Conservation (phyloP, 2,797 vertebrate species). For the Falco cherrug region DNA sequence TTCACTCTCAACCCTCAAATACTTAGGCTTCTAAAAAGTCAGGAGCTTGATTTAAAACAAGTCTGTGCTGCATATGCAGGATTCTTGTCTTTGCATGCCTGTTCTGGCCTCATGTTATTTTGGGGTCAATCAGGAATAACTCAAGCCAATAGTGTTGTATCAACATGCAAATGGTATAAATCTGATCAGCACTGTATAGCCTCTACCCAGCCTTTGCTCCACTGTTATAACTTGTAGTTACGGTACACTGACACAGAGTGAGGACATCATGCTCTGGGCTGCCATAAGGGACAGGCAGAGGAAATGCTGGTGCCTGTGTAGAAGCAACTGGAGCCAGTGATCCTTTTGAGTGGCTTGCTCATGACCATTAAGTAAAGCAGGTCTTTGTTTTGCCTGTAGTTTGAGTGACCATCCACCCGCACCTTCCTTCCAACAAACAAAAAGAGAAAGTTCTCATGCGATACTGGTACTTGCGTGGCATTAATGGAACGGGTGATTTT, state of each 20-base stretch:
- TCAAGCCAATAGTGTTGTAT: not conserved
- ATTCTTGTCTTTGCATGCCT: not conserved
- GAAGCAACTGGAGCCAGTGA: not conserved
- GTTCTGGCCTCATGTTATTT: not conserved
- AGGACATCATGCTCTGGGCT: not conserved
- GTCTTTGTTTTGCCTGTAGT: not conserved
- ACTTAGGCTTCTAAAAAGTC: not conserved
- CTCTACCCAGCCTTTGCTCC: not conserved
- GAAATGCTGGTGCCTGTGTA: not conserved
- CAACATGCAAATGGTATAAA: not conserved
- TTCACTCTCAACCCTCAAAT: not conserved
- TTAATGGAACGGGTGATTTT: not conserved
- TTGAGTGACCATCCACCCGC: not conserved
- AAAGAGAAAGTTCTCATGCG: not conserved
- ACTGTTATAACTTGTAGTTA: not conserved
- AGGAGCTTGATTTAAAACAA: not conserved
- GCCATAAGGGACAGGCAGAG: not conserved
- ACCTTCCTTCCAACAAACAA: not conserved
- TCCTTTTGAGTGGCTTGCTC: not conserved
- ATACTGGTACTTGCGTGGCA: not conserved
- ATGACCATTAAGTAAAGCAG: not conserved
- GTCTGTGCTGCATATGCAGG: not conserved
- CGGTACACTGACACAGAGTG: not conserved
- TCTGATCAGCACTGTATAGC: not conserved
- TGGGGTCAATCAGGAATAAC: not conserved